These are phyloP conservation scores for Egretta garzetta DNA, from an alignment of 2,113 vertebrate genomes.

Conservation along the genomic window DNA sequence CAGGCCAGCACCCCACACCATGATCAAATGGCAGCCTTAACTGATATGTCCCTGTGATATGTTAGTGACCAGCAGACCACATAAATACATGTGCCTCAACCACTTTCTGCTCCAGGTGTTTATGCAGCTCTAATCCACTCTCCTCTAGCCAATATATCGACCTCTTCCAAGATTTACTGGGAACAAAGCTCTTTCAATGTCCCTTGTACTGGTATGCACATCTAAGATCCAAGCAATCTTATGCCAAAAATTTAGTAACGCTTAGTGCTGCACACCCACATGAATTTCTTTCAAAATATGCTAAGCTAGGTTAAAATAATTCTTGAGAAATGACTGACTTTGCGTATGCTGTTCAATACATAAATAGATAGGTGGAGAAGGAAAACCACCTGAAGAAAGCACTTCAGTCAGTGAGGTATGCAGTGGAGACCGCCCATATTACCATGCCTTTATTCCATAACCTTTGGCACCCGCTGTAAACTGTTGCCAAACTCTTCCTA, in stretches of 20 bases:
- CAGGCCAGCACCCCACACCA: neutral
- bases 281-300: neutral
- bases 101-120: neutral
- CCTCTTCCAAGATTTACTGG: neutral
- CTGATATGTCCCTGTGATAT: neutral
- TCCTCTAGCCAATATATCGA: neutral
- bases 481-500: neutral
- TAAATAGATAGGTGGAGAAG: neutral
- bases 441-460: neutral
- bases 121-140: neutral
- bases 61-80: neutral
- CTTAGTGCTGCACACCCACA: neutral
- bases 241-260: neutral
- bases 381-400: neutral
- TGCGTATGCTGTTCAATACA: neutral
- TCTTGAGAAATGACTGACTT: neutral
- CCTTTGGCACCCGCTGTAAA: neutral
- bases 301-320: neutral
- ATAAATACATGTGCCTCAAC: neutral
- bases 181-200: accelerated
- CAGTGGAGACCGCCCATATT: neutral
- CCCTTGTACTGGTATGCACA: neutral
- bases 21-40: neutral
- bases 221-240: neutral
- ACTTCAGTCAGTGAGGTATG: neutral